A percentile compares a stretch with the other conserved stretches of the same genome.
Evolutionary conservation across 2,113 vertebrate genomes (phyloP).

Genomic region (Macquaria ambigua): DNA sequence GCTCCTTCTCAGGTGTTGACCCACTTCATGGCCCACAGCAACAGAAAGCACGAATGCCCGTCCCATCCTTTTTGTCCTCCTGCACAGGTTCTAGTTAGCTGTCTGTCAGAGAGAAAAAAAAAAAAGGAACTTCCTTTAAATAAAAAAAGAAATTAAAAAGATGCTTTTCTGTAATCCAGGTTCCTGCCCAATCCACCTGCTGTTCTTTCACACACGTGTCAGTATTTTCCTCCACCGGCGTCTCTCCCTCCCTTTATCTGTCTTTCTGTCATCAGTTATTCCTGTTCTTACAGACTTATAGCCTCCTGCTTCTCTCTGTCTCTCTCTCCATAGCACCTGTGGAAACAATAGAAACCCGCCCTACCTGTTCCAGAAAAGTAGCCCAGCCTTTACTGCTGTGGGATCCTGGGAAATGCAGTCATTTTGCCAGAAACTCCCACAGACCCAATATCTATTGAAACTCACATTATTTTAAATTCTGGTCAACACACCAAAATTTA

Average conservation of each 20-base stretch:
- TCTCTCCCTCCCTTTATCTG: slow-evolving; percentile 18
- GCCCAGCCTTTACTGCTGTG: slow-evolving; percentile 53
- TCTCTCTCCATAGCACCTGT: slow-evolving; percentile 59
- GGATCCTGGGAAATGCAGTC: slow-evolving; percentile 86
- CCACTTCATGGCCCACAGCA: slow-evolving; percentile 51
- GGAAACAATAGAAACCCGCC: slow-evolving; percentile 74
- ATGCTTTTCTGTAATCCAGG: slow-evolving; percentile 18
- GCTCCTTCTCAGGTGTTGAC: slow-evolving; percentile 70
- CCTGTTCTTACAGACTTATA: slow-evolving; percentile 28
- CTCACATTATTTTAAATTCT: background rate
- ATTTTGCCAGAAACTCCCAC: background rate
- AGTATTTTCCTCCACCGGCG: background rate
- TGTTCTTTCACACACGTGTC: slow-evolving; percentile 26
- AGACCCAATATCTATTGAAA: background rate
- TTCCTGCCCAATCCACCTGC: slow-evolving; percentile 50
- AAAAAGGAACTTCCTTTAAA: background rate
- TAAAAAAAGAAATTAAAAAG: slow-evolving; percentile 4
- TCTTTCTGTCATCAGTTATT: slow-evolving; percentile 49
- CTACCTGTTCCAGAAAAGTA: slow-evolving; percentile 74
- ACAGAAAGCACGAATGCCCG: slow-evolving; percentile 26
- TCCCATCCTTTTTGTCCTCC: slow-evolving; percentile 22
- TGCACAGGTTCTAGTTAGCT: background rate
- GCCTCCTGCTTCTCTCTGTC: slow-evolving; percentile 14
- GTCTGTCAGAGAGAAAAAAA: background rate
- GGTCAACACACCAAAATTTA: background rate